phyloP scores from a whole-genome alignment of 2,888 invertebrate genomes.

The Drosophila aldrichi region DNA sequence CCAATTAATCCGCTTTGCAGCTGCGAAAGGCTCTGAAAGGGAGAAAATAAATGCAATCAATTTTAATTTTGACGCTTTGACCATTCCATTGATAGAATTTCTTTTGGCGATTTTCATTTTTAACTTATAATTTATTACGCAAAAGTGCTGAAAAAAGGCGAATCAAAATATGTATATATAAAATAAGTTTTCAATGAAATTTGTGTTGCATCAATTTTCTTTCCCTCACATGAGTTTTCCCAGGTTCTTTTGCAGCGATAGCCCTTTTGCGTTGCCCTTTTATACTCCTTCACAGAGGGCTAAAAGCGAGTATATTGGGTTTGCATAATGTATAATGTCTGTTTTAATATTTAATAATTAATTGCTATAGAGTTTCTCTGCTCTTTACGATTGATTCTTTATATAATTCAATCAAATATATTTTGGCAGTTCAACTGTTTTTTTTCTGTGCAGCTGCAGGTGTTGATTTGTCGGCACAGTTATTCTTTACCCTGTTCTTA shows the following conservation, averaged over 20 bases:
- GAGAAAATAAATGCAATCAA: neutral
- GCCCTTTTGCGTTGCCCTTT: too few relatives aligned
- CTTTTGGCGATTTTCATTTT: too few relatives aligned
- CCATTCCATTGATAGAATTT: neutral
- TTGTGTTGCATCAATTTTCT: neutral
- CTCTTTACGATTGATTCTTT: neutral
- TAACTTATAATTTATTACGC: neutral
- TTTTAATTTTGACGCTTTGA: slow-evolving; percentile 1
- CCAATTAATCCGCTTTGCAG: slow-evolving; percentile 13
- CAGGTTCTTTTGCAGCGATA: neutral
- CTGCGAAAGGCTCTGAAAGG: neutral
- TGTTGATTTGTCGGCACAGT: neutral
- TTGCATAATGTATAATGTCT: too few relatives aligned
- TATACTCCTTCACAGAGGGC: neutral
- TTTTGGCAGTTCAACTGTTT: neutral
- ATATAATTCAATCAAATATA: slow-evolving; percentile 1
- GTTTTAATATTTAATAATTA: too few relatives aligned
- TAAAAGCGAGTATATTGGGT: neutral
- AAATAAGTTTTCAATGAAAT: neutral
- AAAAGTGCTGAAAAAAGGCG: neutral
- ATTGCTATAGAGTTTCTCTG: neutral
- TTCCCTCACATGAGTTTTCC: slow-evolving; percentile 3
- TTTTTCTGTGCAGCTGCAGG: neutral
- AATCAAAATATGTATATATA: neutral
- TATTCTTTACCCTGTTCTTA: neutral